These are phyloP conservation scores for Neoniphon sammara DNA, from an alignment of 2,797 vertebrate species.

Conservation along the genomic window DNA sequence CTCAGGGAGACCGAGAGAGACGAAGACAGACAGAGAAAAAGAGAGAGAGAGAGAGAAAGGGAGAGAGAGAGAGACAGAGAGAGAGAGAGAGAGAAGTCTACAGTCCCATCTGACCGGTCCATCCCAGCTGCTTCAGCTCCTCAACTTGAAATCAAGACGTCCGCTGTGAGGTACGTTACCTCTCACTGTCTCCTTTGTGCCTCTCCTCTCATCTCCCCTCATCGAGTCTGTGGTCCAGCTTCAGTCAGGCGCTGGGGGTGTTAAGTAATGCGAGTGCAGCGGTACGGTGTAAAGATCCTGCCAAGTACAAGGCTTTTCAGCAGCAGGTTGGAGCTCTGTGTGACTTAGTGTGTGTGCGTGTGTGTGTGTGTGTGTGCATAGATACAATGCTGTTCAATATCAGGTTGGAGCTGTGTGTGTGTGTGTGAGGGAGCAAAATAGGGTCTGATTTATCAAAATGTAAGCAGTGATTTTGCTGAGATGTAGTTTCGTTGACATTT, in stretches of 20 bases:
- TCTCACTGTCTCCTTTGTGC: slow-evolving; percentile 45
- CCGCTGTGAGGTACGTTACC: slow-evolving; percentile 67
- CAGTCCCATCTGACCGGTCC: slow-evolving; percentile 39
- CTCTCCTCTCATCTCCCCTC: slow-evolving; percentile 33
- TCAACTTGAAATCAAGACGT: slow-evolving; percentile 59
- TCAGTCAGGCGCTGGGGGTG: slow-evolving; percentile 35
- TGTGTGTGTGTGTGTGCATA: slow-evolving; percentile 10
- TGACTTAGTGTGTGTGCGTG: background rate
- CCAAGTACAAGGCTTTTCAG: slow-evolving; percentile 46
- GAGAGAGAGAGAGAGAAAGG: slow-evolving; percentile 36
- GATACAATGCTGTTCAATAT: background rate
- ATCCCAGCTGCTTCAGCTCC: slow-evolving; percentile 41
- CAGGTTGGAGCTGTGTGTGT: background rate
- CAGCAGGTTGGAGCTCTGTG: slow-evolving; percentile 55
- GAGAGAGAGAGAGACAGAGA: background rate
- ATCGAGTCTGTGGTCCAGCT: slow-evolving; percentile 40
- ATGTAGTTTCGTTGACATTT: slow-evolving; percentile 70
- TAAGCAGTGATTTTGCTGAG: slow-evolving; percentile 62
- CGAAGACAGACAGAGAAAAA: slow-evolving; percentile 46
- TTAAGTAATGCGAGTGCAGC: slow-evolving; percentile 23
- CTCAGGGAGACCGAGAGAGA: slow-evolving; percentile 40
- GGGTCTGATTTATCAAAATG: slow-evolving; percentile 63
- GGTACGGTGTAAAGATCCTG: slow-evolving; percentile 46
- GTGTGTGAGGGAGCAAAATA: slow-evolving; percentile 31
- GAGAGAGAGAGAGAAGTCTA: slow-evolving; percentile 28